phyloP scores from a whole-genome alignment of 2,888 invertebrate species.

The Elysia crispata region DNA sequence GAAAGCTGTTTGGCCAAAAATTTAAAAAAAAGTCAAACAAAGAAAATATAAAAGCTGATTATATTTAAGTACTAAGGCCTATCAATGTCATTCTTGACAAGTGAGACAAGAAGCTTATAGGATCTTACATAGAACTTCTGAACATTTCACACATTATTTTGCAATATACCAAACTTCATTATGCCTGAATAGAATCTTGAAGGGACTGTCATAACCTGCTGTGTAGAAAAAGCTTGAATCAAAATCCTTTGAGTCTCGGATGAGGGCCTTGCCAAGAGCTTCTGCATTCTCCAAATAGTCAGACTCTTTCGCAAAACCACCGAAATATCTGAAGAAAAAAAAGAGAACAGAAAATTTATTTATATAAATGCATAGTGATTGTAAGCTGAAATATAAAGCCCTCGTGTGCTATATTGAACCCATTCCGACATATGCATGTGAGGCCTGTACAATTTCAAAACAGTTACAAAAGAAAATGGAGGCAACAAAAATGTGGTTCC shows the following conservation, averaged over 20 bases:
- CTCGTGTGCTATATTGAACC: no score
- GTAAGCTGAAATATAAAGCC: no score
- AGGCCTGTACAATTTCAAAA: no score
- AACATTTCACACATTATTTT: neutral
- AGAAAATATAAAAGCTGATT: no score
- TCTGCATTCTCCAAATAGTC: slow-evolving; percentile 59
- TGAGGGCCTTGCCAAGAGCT: slow-evolving; percentile 53
- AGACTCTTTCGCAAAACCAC: slow-evolving; percentile 63
- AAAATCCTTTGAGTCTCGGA: slow-evolving; percentile 49
- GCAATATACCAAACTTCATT: slow-evolving; percentile 75
- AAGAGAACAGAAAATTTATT: no score
- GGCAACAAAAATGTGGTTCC: no score
- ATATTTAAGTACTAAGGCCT: no score
- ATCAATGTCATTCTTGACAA: neutral
- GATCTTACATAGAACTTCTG: neutral
- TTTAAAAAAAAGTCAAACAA: no score
- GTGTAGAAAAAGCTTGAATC: slow-evolving; percentile 65
- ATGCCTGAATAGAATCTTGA: slow-evolving; percentile 71
- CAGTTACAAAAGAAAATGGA: no score
- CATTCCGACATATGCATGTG: no score
- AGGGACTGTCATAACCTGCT: slow-evolving; percentile 76
- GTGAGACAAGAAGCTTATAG: neutral
- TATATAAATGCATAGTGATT: no score
- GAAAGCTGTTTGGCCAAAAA: no score
- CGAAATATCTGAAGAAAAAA: slow-evolving; percentile 54